Percentiles rank a stretch among this genome's conserved stretches.
These are phyloP conservation scores for Esox niger DNA, from an alignment of 2,113 vertebrate species.

Conservation along the genomic window DNA sequence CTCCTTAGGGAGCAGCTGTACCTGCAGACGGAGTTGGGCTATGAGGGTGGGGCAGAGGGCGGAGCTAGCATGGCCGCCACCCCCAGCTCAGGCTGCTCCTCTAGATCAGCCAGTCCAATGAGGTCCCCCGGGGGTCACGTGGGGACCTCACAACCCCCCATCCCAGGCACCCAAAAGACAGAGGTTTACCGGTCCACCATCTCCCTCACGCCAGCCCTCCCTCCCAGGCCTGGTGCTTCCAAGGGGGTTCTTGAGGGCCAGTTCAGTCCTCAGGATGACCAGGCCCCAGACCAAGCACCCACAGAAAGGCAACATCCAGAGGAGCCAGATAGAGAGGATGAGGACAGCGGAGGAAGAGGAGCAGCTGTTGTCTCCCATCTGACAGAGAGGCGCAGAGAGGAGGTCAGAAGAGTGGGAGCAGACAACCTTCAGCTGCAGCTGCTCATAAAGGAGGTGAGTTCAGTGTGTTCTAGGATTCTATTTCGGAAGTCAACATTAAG, in stretches of 20 bases:
- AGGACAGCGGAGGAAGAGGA: conserved; percentile 39
- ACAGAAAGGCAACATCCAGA: not conserved
- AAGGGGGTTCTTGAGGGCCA: not conserved
- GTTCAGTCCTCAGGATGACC: conserved; percentile 17
- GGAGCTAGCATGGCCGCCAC: conserved; percentile 53
- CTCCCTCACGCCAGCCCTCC: conserved; percentile 80
- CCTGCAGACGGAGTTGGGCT: conserved; percentile 84
- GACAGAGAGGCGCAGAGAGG: not conserved
- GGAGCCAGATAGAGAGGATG: too few relatives aligned
- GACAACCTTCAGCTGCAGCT: conserved; percentile 82
- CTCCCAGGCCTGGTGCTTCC: conserved; percentile 65
- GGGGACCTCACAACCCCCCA: conserved; percentile 53
- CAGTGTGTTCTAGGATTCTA: too few relatives aligned
- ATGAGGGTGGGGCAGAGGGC: conserved; percentile 49
- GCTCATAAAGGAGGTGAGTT: conserved; percentile 87
- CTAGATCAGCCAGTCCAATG: conserved; percentile 78
- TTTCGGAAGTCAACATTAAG: not conserved
- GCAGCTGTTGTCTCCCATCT: not conserved
- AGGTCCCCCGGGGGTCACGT: conserved; percentile 61
- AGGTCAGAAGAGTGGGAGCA: conserved; percentile 20
- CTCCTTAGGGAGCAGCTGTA: conserved; percentile 88
- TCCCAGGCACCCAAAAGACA: conserved; percentile 47
- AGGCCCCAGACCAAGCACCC: conserved; percentile 15
- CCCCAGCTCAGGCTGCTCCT: conserved; percentile 71
- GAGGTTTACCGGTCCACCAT: conserved; percentile 83